Evolutionary conservation across 2,113 vertebrate genomes (phyloP).

Genomic region (Girardinichthys multiradiatus): DNA sequence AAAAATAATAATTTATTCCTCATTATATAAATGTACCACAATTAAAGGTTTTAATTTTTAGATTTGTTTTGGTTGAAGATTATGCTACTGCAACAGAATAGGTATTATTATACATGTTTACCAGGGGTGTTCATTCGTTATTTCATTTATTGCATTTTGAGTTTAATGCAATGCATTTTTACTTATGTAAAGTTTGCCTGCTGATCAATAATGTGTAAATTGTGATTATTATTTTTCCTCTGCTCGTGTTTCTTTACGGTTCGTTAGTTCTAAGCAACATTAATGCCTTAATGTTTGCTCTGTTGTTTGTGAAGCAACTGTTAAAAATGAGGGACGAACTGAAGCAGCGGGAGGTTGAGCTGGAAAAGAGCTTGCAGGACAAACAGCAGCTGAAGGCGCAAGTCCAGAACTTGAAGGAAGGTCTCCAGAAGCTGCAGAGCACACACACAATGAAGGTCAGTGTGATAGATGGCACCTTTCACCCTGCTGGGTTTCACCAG

Average conservation of each 20-base stretch:
- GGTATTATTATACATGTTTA: background rate
- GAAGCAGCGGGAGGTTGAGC: slow-evolving; percentile 88
- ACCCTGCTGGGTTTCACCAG: background rate
- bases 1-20: no score
- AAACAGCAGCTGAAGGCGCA: slow-evolving; percentile 88
- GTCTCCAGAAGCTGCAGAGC: slow-evolving; percentile 80
- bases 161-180: slow-evolving; percentile 1
- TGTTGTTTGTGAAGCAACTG: slow-evolving; percentile 84
- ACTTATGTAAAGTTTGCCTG: slow-evolving; percentile 21
- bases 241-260: slow-evolving; percentile 3
- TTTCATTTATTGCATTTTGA: background rate
- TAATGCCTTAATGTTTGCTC: slow-evolving; percentile 18
- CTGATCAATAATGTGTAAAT: slow-evolving; percentile 34
- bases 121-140: background rate
- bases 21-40: no score
- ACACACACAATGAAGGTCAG: slow-evolving; percentile 68
- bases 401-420: slow-evolving; percentile 89
- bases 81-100: no score
- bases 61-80: background rate
- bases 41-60: no score
- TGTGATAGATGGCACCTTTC: background rate
- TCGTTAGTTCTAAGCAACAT: slow-evolving; percentile 22
- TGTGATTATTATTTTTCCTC: slow-evolving; percentile 3
- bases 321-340: slow-evolving; percentile 92
- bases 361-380: slow-evolving; percentile 89